Percentiles rank a stretch among this genome's conserved stretches.
Evolutionary conservation across 2,797 vertebrate genomes (phyloP).

Genomic region (Champsocephalus esox): DNA sequence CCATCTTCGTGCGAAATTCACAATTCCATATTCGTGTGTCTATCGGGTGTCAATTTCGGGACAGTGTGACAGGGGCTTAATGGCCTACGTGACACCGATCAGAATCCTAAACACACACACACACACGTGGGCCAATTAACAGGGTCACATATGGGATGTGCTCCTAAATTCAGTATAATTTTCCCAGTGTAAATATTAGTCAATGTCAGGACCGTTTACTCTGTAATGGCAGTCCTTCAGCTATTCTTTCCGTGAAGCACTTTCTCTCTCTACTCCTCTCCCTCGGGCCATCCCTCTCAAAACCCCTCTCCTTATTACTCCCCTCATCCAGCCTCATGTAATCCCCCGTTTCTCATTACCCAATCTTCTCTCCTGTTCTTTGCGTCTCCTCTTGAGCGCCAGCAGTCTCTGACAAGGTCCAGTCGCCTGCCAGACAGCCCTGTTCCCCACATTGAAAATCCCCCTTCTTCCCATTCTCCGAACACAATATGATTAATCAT

Average conservation of each 20-base stretch:
- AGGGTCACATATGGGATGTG: conserved; percentile 76
- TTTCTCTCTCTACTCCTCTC: conserved; percentile 45
- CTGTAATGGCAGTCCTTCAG: conserved; percentile 64
- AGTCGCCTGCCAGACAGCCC: conserved; percentile 64
- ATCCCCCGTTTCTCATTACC: conserved; percentile 72
- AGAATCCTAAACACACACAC: conserved; percentile 63
- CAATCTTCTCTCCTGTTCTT: conserved; percentile 60
- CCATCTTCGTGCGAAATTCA: too few relatives aligned
- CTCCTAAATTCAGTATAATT: conserved; percentile 70
- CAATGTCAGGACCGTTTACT: conserved; percentile 70
- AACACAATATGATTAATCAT: conserved; percentile 72
- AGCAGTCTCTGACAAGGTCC: conserved; percentile 61
- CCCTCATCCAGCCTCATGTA: conserved; percentile 54
- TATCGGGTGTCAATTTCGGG: too few relatives aligned
- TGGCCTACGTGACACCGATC: conserved; percentile 65
- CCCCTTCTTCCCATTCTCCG: conserved; percentile 55
- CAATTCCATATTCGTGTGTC: too few relatives aligned
- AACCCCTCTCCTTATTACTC: conserved; percentile 44
- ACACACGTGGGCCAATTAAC: conserved; percentile 44
- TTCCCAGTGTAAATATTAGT: conserved; percentile 79
- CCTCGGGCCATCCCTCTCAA: conserved; percentile 36
- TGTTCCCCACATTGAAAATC: conserved; percentile 36
- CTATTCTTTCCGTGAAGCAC: conserved; percentile 55
- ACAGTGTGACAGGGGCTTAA: background rate
- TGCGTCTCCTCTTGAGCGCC: conserved; percentile 52